phyloP scores from a whole-genome alignment of 2,797 vertebrate species.

The Antennarius maculatus region DNA sequence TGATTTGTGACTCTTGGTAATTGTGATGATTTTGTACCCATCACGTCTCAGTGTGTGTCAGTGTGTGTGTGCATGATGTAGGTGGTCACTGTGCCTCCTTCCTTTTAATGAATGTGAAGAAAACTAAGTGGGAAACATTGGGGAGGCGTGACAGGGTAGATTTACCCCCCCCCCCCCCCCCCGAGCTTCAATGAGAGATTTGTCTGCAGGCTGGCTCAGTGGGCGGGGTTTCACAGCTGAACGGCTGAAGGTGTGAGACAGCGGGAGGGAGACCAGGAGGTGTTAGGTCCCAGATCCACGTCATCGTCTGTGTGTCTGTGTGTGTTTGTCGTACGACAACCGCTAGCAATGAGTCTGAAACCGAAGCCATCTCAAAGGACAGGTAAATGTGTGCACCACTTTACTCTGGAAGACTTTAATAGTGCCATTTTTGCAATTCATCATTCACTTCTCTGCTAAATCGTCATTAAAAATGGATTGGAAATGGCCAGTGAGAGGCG shows the following conservation, averaged over 20 bases:
- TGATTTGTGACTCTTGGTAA: constrained; percentile 38
- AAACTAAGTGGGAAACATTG: constrained; percentile 44
- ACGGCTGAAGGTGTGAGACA: constrained; percentile 50
- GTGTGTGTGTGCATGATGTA: constrained; percentile 3
- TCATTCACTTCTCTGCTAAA: constrained; percentile 44
- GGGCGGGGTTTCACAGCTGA: constrained; percentile 48
- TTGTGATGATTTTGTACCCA: constrained; percentile 42
- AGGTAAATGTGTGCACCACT: constrained; percentile 24
- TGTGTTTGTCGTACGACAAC: constrained; percentile 1
- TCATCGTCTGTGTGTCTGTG: constrained; percentile 32
- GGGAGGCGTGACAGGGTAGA: constrained; percentile 41
- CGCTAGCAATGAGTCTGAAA: neutral
- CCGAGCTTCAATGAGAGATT: constrained; percentile 64
- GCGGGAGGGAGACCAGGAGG: constrained; percentile 20
- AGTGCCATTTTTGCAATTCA: constrained; percentile 23
- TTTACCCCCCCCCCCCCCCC: constrained; percentile 46
- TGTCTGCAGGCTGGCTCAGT: constrained; percentile 64
- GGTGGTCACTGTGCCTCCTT: neutral
- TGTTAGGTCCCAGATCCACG: constrained; percentile 52
- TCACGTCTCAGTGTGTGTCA: too few relatives aligned
- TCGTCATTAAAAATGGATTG: constrained; percentile 62
- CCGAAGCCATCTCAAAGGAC: constrained; percentile 26
- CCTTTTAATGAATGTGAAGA: constrained; percentile 32
- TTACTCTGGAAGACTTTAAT: constrained; percentile 30
- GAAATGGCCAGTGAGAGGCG: constrained; percentile 45